phyloP scores from a whole-genome alignment of 2,113 vertebrate species.

The Micromys minutus region DNA sequence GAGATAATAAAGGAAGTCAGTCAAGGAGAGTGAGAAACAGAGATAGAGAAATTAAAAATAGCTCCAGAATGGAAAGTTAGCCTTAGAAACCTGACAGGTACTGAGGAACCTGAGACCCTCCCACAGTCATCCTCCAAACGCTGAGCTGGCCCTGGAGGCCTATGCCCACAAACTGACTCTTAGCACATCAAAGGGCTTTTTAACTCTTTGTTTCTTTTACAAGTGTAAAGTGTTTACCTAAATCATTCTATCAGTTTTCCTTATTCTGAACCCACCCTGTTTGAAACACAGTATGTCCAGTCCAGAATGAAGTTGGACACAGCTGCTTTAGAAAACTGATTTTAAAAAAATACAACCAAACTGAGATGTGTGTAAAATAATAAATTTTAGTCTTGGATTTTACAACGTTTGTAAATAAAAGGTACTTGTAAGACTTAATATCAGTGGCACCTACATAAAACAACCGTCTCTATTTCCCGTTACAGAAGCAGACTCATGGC shows the following conservation, averaged over 20 bases:
- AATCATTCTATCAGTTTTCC: background rate
- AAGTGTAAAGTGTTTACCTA: background rate
- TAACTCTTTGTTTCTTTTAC: background rate
- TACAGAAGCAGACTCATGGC: background rate
- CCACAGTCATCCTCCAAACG: background rate
- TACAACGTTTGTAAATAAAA: slow-evolving; percentile 5
- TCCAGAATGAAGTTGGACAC: background rate
- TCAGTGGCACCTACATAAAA: slow-evolving; percentile 45
- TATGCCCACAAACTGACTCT: background rate
- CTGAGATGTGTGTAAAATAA: slow-evolving; percentile 48
- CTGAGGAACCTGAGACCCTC: background rate
- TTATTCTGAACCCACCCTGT: background rate
- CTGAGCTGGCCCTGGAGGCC: background rate
- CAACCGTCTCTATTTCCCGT: background rate
- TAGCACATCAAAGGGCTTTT: background rate
- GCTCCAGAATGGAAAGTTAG: background rate
- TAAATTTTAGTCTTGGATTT: background rate
- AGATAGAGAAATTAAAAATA: background rate
- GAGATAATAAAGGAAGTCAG: background rate
- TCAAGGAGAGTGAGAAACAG: background rate
- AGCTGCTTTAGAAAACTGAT: background rate
- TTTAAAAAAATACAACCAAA: slow-evolving; percentile 43
- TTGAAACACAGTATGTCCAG: background rate
- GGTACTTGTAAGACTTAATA: background rate
- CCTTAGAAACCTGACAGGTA: background rate